phyloP scores from a whole-genome alignment of 2,797 vertebrate species.

The Vireo griseus region DNA sequence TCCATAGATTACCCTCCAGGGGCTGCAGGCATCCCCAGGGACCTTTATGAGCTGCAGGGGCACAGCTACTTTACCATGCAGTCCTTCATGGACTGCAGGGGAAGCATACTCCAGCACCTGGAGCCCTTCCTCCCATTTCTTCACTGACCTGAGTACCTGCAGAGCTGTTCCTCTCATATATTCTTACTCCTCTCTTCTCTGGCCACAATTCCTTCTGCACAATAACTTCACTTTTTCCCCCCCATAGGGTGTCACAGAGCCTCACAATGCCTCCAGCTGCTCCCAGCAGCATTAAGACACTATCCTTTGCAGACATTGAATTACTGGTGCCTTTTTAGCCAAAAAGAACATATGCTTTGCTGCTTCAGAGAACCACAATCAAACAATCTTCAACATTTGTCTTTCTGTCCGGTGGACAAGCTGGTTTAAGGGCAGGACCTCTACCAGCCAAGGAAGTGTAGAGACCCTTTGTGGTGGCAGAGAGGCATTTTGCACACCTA shows the following conservation, averaged over 20 bases:
- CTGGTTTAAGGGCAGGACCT: background rate
- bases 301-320: background rate
- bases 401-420: background rate
- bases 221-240: background rate
- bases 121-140: background rate
- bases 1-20: background rate
- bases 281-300: background rate
- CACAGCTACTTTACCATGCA: background rate
- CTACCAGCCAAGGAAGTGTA: background rate
- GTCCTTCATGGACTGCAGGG: background rate
- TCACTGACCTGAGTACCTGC: background rate
- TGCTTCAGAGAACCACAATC: background rate
- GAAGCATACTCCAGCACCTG: background rate
- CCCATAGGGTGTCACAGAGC: background rate
- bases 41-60: background rate
- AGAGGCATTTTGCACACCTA: fast-evolving
- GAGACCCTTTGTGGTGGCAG: background rate
- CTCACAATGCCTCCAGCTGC: background rate
- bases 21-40: background rate
- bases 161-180: background rate
- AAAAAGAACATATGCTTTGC: background rate
- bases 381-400: background rate
- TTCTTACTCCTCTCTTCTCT: background rate
- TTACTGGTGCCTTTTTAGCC: background rate
- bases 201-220: background rate